phyloP scores from a whole-genome alignment of 2,888 invertebrate genomes.

The Azorinus chamasolen region DNA sequence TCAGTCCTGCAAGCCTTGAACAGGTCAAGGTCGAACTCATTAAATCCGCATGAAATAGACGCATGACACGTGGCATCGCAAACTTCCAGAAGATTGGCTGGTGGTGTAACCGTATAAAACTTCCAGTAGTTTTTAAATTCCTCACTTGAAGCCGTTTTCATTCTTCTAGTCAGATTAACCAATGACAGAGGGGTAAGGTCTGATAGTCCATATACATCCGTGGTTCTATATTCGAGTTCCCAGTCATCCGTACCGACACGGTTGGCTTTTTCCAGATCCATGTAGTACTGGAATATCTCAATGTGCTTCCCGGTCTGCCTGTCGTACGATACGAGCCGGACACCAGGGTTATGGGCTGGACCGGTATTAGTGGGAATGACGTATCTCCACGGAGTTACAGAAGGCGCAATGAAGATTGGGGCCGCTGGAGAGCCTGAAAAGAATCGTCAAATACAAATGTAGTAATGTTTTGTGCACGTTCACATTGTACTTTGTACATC shows the following conservation, averaged over 20 bases:
- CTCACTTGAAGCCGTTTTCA: slow-evolving; percentile 27
- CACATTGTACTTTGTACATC: neutral
- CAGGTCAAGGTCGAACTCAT: slow-evolving; percentile 29
- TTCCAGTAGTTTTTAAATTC: slow-evolving; percentile 61
- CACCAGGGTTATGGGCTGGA: slow-evolving; percentile 92
- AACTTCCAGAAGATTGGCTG: slow-evolving; percentile 11
- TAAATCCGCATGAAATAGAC: slow-evolving; percentile 51
- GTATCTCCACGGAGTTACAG: slow-evolving; percentile 94
- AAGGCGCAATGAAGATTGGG: slow-evolving; percentile 94
- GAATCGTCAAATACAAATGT: neutral
- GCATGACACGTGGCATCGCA: slow-evolving; percentile 64
- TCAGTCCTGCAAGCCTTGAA: too few relatives aligned
- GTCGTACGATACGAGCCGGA: slow-evolving; percentile 96
- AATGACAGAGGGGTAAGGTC: slow-evolving; percentile 93
- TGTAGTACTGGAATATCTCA: slow-evolving; percentile 96
- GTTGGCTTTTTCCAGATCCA: slow-evolving; percentile 91
- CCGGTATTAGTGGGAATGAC: slow-evolving; percentile 75
- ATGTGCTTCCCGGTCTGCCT: slow-evolving; percentile 90
- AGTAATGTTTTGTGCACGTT: too few relatives aligned
- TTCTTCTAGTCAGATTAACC: slow-evolving; percentile 89
- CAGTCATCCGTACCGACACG: slow-evolving; percentile 91
- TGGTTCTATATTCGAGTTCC: slow-evolving; percentile 94
- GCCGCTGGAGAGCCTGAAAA: slow-evolving; percentile 91
- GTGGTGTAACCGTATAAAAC: slow-evolving; percentile 59
- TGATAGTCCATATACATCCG: slow-evolving; percentile 91